Evolutionary conservation across 1,140 invertebrate genomes (phyloP).

Genomic region (Caenorhabditis latens): DNA sequence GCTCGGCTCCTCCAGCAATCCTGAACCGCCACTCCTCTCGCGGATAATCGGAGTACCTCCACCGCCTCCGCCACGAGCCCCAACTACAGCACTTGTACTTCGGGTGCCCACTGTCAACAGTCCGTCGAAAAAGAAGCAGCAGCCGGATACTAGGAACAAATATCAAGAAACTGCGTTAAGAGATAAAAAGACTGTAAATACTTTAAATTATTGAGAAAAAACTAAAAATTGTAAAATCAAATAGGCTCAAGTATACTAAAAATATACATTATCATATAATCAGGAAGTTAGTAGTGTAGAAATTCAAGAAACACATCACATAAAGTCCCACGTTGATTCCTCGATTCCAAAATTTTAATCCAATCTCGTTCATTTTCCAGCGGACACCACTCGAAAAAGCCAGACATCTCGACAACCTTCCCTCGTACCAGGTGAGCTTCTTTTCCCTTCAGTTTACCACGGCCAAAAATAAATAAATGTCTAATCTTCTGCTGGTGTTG

Average conservation of each 20-base stretch:
- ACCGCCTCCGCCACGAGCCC: slow-evolving; percentile 62
- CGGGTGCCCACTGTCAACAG: slow-evolving; percentile 43
- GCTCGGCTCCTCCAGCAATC: slow-evolving; percentile 54
- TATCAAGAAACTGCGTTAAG: slow-evolving; percentile 56
- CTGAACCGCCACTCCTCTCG: slow-evolving; percentile 64
- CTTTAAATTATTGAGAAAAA: background rate
- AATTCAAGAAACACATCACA: background rate
- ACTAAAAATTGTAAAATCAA: too few relatives aligned
- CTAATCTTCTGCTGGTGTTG: background rate
- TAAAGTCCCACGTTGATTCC: background rate
- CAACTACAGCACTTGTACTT: slow-evolving; percentile 58
- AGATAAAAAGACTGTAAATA: slow-evolving; percentile 61
- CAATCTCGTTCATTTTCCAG: slow-evolving; percentile 68
- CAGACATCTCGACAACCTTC: slow-evolving; percentile 76
- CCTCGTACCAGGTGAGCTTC: slow-evolving; percentile 74
- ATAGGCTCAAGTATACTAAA: too few relatives aligned
- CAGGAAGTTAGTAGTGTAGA: slow-evolving; percentile 18
- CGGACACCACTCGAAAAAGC: slow-evolving; percentile 76
- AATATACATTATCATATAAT: background rate
- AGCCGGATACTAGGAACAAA: slow-evolving; percentile 60
- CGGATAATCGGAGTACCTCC: slow-evolving; percentile 63
- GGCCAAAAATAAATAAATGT: background rate
- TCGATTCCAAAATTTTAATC: slow-evolving; percentile 38
- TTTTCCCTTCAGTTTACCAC: background rate
- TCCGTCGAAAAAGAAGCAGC: slow-evolving; percentile 56